A percentile compares a stretch with the other conserved stretches of the same genome.
Evolutionary conservation across 1,140 invertebrate species (phyloP).

Genomic region (Scaptodrosophila lebanonensis): DNA sequence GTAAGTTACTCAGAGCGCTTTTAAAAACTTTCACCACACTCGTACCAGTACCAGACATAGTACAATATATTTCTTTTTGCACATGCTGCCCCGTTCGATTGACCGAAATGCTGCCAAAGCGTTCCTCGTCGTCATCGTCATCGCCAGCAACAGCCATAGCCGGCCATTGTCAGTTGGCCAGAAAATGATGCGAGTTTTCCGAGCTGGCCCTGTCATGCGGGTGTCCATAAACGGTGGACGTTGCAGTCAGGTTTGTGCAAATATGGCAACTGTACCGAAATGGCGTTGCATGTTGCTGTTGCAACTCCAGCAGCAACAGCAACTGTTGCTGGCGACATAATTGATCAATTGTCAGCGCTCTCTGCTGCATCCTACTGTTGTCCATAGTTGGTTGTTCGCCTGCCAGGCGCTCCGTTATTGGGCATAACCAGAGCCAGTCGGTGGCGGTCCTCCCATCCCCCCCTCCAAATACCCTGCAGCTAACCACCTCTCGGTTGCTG

Average conservation of each 20-base stretch:
- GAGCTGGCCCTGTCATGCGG: slow-evolving; percentile 16
- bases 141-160: too few species aligned
- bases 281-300: slow-evolving; percentile 21
- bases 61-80: background rate
- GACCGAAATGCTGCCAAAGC: slow-evolving; percentile 34
- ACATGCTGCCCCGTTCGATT: slow-evolving; percentile 26
- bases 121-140: slow-evolving; percentile 23
- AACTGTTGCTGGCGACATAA: slow-evolving; percentile 51
- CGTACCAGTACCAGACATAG: too few species aligned
- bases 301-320: slow-evolving; percentile 12
- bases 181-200: slow-evolving; percentile 33
- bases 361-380: slow-evolving; percentile 33
- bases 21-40: slow-evolving; percentile 23
- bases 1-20: slow-evolving; percentile 7
- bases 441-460: background rate
- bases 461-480: too few species aligned
- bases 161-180: slow-evolving; percentile 1
- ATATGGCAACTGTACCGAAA: slow-evolving; percentile 37
- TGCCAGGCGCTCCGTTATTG: slow-evolving; percentile 9
- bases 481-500: too few species aligned
- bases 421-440: slow-evolving; percentile 26
- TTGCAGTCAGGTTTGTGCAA: slow-evolving; percentile 13
- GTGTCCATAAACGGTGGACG: slow-evolving; percentile 12
- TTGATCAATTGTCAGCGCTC: slow-evolving; percentile 55
- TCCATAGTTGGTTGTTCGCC: slow-evolving; percentile 38